Evolutionary conservation across 2,797 vertebrate genomes (phyloP).

Genomic region (Sebastes trivittatus): DNA sequence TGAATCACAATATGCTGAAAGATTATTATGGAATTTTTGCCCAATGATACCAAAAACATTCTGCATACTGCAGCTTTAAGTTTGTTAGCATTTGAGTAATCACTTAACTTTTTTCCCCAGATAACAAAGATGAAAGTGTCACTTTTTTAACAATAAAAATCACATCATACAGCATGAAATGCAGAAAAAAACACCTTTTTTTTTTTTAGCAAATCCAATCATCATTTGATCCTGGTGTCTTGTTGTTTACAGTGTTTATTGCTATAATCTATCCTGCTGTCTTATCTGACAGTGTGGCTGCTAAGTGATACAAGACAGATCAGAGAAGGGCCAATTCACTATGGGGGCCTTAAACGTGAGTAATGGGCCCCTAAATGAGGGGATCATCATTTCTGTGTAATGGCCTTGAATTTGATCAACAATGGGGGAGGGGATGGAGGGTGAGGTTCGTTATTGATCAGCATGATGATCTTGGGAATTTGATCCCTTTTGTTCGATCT

Average conservation of each 20-base stretch:
- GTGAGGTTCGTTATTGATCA: slow-evolving; percentile 54
- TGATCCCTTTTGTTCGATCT: slow-evolving; percentile 64
- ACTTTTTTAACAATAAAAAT: not conserved
- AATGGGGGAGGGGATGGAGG: slow-evolving; percentile 2
- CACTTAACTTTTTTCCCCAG: not conserved
- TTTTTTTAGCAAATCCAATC: slow-evolving; percentile 41
- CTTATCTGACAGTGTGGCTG: slow-evolving; percentile 41
- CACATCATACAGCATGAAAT: not conserved
- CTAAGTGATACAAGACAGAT: slow-evolving; percentile 13
- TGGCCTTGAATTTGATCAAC: slow-evolving; percentile 34
- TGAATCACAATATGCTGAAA: too few species aligned
- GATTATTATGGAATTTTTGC: too few species aligned
- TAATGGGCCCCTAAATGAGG: slow-evolving; percentile 66
- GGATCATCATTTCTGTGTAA: slow-evolving; percentile 64
- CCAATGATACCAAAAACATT: too few species aligned
- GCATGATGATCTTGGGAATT: slow-evolving; percentile 52
- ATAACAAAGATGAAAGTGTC: not conserved
- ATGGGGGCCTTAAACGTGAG: slow-evolving; percentile 48
- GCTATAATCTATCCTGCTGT: slow-evolving; percentile 26
- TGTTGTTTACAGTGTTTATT: slow-evolving; percentile 41
- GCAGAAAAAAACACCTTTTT: not conserved
- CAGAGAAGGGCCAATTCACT: not conserved
- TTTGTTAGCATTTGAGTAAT: not conserved
- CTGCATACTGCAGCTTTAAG: too few species aligned
- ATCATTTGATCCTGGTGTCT: slow-evolving; percentile 6